Evolutionary conservation across 2,797 vertebrate genomes (phyloP), one percentile per base, ranked within the genome.

Genomic region (Anguilla pacifica): DNA sequence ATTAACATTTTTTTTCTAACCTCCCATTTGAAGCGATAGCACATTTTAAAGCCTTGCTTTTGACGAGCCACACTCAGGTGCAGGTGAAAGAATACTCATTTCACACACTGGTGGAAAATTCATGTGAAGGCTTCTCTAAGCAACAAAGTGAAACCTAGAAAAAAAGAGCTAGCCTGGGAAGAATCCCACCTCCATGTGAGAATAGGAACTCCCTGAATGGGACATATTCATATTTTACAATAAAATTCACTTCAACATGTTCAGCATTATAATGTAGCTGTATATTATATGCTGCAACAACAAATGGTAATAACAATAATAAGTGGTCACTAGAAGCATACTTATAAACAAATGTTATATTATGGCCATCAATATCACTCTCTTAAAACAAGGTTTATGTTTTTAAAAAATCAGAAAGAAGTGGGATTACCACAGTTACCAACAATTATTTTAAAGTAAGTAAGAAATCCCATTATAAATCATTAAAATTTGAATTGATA

Each of bases 401-500:
- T 31, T 64, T 79, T 39, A 35, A 43, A 64, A 64, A 15, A 64
- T 64, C 35, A 35, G 22, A 85, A 64, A 43, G 9, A 25, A 67
- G 1, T 85, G 53, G 84, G 59, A 57, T 19, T 35, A 61, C 55
- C 83, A 84, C 53, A 59, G 53, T 5, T 86, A 15, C 17, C 31
- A 83, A 86, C 28, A 61, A 59, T 57, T 79, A 10, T 46, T 86
- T 83, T 6, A 83, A 39, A 25, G 77, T 46, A 83, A 55, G 19
- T 25, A 19, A 49, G 55, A 61, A 53, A 43, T 22, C 15, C 3
- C 59, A 46, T 2, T 81, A 25, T 72, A 28, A 22, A 89, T 5
- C 25, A 74, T 83, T 28, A 79, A 46, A 87, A 86, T 84, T 74
- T 43, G n/a, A 88, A 85, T 31, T 88, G 85, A 88, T 88, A 82